Evolutionary conservation across 2,888 invertebrate species (phyloP).

Genomic region (Hypercompe scribonia): DNA sequence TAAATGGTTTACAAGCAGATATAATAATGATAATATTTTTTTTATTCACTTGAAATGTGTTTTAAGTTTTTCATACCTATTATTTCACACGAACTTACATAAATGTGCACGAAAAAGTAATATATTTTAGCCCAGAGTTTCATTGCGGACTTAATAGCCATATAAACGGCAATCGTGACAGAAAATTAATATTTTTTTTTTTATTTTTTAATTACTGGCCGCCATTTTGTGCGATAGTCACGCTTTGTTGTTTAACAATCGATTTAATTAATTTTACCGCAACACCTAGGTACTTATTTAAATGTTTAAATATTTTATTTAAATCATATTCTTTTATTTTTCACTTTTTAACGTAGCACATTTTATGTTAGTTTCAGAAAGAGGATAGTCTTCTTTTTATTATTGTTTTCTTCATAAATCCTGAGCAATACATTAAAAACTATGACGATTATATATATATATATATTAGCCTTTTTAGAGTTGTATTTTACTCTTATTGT

Average conservation of each 20-base stretch:
- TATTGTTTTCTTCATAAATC: background rate
- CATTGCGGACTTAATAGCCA: slow-evolving; percentile 45
- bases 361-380: background rate
- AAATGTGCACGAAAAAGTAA: slow-evolving; percentile 21
- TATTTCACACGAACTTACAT: slow-evolving; percentile 24
- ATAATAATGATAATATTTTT: background rate
- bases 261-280: slow-evolving; percentile 23
- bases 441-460: no score
- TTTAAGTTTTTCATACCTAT: slow-evolving; percentile 7
- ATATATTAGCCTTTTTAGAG: no score
- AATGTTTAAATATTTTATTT: background rate
- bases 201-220: slow-evolving; percentile 57
- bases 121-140: slow-evolving; percentile 22
- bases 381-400: background rate
- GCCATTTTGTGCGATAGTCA: slow-evolving; percentile 61
- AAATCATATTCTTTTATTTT: background rate
- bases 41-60: background rate
- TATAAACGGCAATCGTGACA: slow-evolving; percentile 51
- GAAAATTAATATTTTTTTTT: slow-evolving; percentile 54
- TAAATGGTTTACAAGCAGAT: background rate
- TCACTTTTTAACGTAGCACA: background rate
- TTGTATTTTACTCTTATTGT: background rate
- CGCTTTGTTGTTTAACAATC: slow-evolving; percentile 39
- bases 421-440: background rate
- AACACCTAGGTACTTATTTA: background rate